phyloP scores from a whole-genome alignment of 2,888 invertebrate species.

The Ctena decussata region DNA sequence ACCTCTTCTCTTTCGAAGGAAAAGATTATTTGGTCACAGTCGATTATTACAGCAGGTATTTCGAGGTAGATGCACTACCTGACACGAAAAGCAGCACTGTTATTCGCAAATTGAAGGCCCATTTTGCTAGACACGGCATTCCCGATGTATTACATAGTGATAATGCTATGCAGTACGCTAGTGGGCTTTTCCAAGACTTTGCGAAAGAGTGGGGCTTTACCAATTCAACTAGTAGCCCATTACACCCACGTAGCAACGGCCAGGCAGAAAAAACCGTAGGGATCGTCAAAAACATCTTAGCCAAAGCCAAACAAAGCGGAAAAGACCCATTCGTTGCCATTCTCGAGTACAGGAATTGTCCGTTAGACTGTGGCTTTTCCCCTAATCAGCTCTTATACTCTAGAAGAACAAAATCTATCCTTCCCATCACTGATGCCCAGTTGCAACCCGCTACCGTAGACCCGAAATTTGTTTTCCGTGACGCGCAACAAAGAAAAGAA shows the following conservation, averaged over 20 bases:
- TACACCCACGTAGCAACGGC: constrained; percentile 46
- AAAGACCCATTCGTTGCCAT: constrained; percentile 49
- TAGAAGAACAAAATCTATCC: background rate
- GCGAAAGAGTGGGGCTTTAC: constrained; percentile 47
- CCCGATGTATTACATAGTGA: constrained; percentile 44
- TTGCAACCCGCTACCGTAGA: background rate
- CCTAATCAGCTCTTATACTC: background rate
- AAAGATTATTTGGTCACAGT: constrained; percentile 42
- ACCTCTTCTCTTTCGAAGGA: background rate
- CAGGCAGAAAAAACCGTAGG: constrained; percentile 17
- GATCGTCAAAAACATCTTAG: constrained; percentile 45
- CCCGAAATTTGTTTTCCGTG: background rate
- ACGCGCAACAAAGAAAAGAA: background rate
- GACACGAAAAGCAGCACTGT: constrained; percentile 38
- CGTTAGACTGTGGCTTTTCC: constrained; percentile 50
- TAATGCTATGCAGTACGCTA: constrained; percentile 54
- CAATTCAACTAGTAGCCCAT: constrained; percentile 43
- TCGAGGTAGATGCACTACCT: constrained; percentile 49
- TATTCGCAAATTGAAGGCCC: constrained; percentile 49
- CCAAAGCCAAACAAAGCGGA: constrained; percentile 24
- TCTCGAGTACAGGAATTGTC: constrained; percentile 61
- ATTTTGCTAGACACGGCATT: constrained; percentile 56
- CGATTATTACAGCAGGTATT: constrained; percentile 61
- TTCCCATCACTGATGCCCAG: background rate
- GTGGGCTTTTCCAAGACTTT: constrained; percentile 42